Conservation (phyloP, 2,888 invertebrate genomes). For the Phymatocera aterrima region DNA sequence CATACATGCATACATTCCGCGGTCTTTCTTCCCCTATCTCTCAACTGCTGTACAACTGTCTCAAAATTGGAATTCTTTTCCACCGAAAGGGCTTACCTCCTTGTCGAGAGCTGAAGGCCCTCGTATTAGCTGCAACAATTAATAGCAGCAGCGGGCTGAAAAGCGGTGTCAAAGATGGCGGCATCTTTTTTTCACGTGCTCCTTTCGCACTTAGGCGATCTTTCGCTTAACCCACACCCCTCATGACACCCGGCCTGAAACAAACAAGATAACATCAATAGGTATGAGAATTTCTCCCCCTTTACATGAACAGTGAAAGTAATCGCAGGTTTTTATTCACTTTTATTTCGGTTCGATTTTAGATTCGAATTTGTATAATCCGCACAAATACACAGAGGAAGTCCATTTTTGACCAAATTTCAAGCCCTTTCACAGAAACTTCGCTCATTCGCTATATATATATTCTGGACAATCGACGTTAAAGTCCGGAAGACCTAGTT, state of each 20-base stretch:
- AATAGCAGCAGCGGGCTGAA: slow-evolving; percentile 70
- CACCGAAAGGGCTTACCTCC: slow-evolving; percentile 60
- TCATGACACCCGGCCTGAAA: slow-evolving; percentile 65
- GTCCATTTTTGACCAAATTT: background rate
- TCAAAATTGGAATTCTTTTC: background rate
- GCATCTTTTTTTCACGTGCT: slow-evolving; percentile 67
- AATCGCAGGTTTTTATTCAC: no score
- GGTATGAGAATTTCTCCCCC: no score
- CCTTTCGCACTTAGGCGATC: slow-evolving; percentile 66
- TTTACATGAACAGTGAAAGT: no score
- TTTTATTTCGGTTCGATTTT: no score
- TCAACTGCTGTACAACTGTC: background rate
- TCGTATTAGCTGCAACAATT: slow-evolving; percentile 68
- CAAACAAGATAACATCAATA: slow-evolving; percentile 3
- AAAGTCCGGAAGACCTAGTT: background rate
- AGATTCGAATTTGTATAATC: no score
- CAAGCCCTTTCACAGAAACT: background rate
- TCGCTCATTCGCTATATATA: background rate
- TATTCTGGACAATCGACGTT: background rate
- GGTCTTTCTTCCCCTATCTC: background rate
- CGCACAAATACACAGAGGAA: no score
- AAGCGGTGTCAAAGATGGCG: slow-evolving; percentile 66
- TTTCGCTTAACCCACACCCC: slow-evolving; percentile 69
- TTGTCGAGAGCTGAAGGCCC: slow-evolving; percentile 68
- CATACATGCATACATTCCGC: no score